phyloP scores from a whole-genome alignment of 2,113 vertebrate species.

The Upupa epops region DNA sequence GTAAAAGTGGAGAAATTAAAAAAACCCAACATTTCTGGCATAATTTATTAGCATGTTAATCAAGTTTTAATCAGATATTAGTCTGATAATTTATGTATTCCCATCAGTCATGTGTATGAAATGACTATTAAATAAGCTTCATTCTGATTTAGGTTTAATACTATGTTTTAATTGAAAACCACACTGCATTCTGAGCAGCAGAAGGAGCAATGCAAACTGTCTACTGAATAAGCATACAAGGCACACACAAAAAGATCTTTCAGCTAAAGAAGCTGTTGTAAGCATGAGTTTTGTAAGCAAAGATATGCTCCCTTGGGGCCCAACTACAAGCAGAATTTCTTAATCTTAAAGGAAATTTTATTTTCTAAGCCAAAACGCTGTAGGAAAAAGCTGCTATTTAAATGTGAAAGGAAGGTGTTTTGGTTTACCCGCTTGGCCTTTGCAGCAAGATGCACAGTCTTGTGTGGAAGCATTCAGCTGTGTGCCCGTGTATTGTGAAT shows the following conservation, averaged over 20 bases:
- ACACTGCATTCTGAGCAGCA: slow-evolving; percentile 20
- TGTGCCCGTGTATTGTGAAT: background rate
- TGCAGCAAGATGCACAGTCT: background rate
- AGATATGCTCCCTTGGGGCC: slow-evolving; percentile 1
- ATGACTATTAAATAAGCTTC: slow-evolving; percentile 49
- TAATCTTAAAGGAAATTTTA: slow-evolving; percentile 53
- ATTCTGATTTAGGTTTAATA: slow-evolving; percentile 51
- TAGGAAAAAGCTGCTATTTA: background rate
- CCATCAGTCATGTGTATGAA: slow-evolving; percentile 44
- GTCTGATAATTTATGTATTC: slow-evolving; percentile 39
- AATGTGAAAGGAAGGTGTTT: slow-evolving; percentile 45
- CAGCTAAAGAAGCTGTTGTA: slow-evolving; percentile 47
- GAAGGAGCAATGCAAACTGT: slow-evolving; percentile 52
- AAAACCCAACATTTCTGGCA: slow-evolving; percentile 23
- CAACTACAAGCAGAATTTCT: slow-evolving; percentile 57
- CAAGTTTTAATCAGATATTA: slow-evolving; percentile 62
- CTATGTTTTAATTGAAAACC: slow-evolving; percentile 46
- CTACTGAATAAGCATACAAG: slow-evolving; percentile 46
- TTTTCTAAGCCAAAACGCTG: slow-evolving; percentile 56
- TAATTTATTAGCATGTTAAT: slow-evolving; percentile 56
- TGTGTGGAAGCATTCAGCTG: background rate
- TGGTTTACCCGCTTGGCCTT: slow-evolving; percentile 33
- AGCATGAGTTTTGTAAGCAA: slow-evolving; percentile 43
- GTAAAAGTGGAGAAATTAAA: slow-evolving; percentile 43
- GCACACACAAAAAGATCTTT: slow-evolving; percentile 35